Evolutionary conservation across 2,113 vertebrate genomes (phyloP).

Genomic region (Anas platyrhynchos): DNA sequence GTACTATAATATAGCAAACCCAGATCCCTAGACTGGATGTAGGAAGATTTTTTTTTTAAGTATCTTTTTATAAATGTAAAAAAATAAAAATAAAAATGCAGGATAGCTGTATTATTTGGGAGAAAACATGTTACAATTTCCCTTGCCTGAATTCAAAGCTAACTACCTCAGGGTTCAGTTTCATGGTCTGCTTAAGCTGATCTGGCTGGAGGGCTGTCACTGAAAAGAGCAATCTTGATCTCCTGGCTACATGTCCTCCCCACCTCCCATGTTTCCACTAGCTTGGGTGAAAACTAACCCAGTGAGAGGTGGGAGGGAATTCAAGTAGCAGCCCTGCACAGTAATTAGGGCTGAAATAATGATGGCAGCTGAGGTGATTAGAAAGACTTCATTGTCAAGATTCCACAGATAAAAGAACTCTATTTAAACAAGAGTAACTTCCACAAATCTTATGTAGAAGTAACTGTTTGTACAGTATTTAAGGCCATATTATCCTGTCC

Average conservation of each 20-base stretch:
- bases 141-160: background rate
- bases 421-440: background rate
- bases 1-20: background rate
- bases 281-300: background rate
- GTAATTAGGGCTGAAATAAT: background rate
- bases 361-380: background rate
- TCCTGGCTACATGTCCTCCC: background rate
- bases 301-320: background rate
- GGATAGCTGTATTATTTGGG: background rate
- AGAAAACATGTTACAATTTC: background rate
- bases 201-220: background rate
- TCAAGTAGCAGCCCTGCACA: background rate
- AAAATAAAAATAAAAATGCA: background rate
- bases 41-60: background rate
- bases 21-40: background rate
- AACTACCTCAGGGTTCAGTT: background rate
- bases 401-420: background rate
- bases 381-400: background rate
- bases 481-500: background rate
- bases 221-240: background rate
- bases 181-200: conserved; percentile 7
- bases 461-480: background rate
- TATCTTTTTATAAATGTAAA: background rate
- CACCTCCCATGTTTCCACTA: background rate
- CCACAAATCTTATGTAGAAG: background rate